Conservation (phyloP, 2,797 vertebrate genomes). For the Philypnodon macrostomus region DNA sequence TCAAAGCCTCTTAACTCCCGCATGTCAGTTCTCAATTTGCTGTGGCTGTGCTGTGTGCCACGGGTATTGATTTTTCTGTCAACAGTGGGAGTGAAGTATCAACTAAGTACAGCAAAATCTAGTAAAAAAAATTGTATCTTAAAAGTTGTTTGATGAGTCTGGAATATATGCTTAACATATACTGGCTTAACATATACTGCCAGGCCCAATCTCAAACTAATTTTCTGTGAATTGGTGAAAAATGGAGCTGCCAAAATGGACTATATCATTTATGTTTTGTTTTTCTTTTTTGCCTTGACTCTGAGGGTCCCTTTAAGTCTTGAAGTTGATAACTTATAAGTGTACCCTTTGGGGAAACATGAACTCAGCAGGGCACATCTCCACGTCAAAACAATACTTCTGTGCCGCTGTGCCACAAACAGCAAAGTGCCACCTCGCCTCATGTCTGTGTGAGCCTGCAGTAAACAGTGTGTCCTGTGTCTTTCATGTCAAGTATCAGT, state of each 20-base stretch:
- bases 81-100: constrained; percentile 19
- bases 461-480: constrained; percentile 28
- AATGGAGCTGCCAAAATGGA: no score
- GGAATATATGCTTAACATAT: neutral
- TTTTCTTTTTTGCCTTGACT: constrained; percentile 9
- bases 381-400: constrained; percentile 23
- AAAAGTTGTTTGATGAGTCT: constrained; percentile 1
- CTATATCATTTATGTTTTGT: no score
- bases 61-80: constrained; percentile 43
- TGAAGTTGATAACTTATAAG: constrained; percentile 18
- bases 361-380: constrained; percentile 13
- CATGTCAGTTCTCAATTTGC: constrained; percentile 40
- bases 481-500: constrained; percentile 31
- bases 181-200: neutral
- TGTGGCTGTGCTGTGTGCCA: constrained; percentile 16
- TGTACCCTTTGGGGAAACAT: constrained; percentile 18
- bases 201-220: no score
- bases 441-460: constrained; percentile 31
- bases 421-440: constrained; percentile 31
- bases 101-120: no score
- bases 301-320: neutral
- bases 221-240: no score
- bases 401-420: constrained; percentile 16
- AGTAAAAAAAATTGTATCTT: no score
- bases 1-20: constrained; percentile 36